These are phyloP conservation scores for Coecobrya sp. DNA, from an alignment of 2,888 invertebrate genomes.

Conservation along the genomic window DNA sequence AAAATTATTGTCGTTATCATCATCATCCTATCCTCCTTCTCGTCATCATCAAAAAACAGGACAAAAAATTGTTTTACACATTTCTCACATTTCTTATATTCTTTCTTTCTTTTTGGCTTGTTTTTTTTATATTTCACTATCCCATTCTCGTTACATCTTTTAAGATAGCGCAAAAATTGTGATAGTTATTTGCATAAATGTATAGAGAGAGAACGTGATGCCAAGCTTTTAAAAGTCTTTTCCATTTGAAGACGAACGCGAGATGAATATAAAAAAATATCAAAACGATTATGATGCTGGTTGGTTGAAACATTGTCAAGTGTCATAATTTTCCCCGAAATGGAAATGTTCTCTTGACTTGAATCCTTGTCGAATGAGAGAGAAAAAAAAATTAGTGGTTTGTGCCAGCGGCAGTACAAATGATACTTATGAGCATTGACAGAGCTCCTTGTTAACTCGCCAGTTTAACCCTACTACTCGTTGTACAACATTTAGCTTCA, in stretches of 20 bases:
- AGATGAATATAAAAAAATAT: background rate
- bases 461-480: background rate
- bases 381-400: background rate
- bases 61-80: background rate
- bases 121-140: background rate
- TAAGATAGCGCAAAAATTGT: background rate
- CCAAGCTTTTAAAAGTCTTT: background rate
- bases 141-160: background rate
- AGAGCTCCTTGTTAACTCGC: background rate
- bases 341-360: constrained; percentile 20
- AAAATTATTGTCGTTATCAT: background rate
- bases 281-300: background rate
- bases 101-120: background rate
- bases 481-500: too few relatives aligned
- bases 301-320: background rate
- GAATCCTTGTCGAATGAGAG: background rate
- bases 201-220: background rate
- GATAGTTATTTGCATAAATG: background rate
- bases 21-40: background rate
- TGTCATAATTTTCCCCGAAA: constrained; percentile 35
- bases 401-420: background rate
- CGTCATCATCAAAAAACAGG: background rate
- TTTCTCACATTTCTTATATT: background rate
- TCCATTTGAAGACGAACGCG: constrained; percentile 8
- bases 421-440: constrained; percentile 5